Evolutionary conservation across 2,113 vertebrate species (phyloP).

Genomic region (Noctilio leporinus): DNA sequence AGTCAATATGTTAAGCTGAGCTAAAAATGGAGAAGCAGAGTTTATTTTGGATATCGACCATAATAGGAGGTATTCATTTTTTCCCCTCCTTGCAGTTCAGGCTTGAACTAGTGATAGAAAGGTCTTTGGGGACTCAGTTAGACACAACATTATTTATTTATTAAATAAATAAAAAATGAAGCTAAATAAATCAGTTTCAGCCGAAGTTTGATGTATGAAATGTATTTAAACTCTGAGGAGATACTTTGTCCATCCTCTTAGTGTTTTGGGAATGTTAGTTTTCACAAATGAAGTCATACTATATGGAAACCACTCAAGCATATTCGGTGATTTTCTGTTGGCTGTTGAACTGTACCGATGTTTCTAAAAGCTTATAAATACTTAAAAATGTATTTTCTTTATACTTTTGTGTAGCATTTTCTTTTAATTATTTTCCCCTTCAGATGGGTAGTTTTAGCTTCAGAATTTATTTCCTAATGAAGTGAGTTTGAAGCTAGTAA

Average conservation of each 20-base stretch:
- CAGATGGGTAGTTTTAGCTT: background rate
- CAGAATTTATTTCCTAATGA: background rate
- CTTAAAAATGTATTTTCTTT: background rate
- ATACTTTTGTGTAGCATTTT: background rate
- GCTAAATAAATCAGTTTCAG: constrained; percentile 42
- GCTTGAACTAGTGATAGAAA: constrained; percentile 18
- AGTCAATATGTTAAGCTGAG: background rate
- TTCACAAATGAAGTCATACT: background rate
- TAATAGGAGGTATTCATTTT: background rate
- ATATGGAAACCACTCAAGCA: background rate
- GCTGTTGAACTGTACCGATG: background rate
- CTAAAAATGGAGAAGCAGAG: constrained; percentile 1
- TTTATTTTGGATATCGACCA: background rate
- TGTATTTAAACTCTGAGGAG: constrained; percentile 52
- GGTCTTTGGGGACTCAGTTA: background rate
- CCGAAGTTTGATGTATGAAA: constrained; percentile 38
- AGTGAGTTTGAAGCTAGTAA: background rate
- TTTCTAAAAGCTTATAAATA: background rate
- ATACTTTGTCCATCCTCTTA: background rate
- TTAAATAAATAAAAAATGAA: constrained; percentile 67
- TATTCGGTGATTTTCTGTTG: background rate
- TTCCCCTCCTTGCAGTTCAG: background rate
- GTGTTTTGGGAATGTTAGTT: background rate
- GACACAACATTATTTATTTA: constrained; percentile 67
- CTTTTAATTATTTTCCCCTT: background rate